Evolutionary conservation across 2,888 invertebrate species (phyloP).

Genomic region (Ichneumon xanthorius): DNA sequence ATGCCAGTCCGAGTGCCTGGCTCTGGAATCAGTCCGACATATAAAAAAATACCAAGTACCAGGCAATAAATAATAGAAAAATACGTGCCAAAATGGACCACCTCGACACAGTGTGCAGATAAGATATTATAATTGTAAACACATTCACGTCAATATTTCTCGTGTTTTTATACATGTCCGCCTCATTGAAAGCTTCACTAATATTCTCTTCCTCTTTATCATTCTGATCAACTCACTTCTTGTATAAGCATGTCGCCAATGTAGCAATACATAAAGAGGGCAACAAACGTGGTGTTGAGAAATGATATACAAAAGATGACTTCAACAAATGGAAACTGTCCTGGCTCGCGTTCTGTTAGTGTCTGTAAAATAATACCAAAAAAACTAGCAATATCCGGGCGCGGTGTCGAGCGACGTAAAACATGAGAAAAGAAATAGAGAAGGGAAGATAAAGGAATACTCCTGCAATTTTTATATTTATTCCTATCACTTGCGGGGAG

Average conservation of each 20-base stretch:
- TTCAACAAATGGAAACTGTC: not conserved
- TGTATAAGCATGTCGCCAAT: slow-evolving; percentile 58
- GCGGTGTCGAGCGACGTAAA: not conserved
- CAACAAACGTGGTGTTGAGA: not conserved
- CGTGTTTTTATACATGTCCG: not conserved
- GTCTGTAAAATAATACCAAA: not conserved
- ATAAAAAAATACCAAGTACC: not conserved
- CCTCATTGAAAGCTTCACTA: not conserved
- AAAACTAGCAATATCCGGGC: not conserved
- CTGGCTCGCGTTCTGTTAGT: not conserved
- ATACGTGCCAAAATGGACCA: not conserved
- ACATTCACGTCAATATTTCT: not conserved
- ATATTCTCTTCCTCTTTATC: not conserved
- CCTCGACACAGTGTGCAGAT: not conserved
- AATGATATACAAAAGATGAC: not conserved
- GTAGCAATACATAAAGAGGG: slow-evolving; percentile 64
- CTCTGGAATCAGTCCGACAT: slow-evolving; percentile 42
- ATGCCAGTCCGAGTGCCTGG: slow-evolving; percentile 61
- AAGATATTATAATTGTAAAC: not conserved
- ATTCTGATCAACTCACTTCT: slow-evolving; percentile 38
- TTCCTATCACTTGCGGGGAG: too few species aligned
- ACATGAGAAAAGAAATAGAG: not conserved
- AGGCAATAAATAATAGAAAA: not conserved
- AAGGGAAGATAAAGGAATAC: not conserved
- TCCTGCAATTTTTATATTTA: not conserved